phyloP scores from a whole-genome alignment of 2,888 invertebrate genomes.

The Crossocerus cetratus region DNA sequence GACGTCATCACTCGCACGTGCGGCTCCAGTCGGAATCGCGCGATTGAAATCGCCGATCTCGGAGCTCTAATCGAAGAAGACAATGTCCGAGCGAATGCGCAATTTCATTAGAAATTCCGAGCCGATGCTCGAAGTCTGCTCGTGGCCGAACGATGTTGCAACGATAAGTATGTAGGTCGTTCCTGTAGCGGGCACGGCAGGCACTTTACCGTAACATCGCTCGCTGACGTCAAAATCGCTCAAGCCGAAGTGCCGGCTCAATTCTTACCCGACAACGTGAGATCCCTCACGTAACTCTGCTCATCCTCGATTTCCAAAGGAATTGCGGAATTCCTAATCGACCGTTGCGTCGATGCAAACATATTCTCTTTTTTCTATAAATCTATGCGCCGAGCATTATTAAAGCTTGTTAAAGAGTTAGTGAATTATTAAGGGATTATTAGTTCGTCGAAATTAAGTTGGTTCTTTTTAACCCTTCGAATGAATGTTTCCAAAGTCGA shows the following conservation, averaged over 20 bases:
- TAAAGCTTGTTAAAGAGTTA: no score
- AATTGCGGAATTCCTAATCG: neutral
- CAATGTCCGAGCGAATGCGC: conserved; percentile 7
- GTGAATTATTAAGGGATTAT: no score
- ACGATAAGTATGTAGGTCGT: conserved; percentile 58
- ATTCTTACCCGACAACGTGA: conserved; percentile 32
- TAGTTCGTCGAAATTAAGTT: no score
- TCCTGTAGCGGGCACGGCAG: conserved; percentile 28
- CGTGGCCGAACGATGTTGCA: conserved; percentile 26
- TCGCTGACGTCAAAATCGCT: conserved; percentile 47
- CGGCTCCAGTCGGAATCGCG: no score
- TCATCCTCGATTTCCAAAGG: conserved; percentile 18
- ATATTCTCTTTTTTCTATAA: neutral
- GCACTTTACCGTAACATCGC: conserved; percentile 58
- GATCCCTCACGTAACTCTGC: conserved; percentile 36
- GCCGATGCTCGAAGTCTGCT: conserved; percentile 23
- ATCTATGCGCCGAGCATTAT: no score
- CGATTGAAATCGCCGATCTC: no score
- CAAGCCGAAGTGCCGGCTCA: conserved; percentile 21
- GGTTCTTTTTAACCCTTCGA: no score
- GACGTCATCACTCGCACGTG: no score
- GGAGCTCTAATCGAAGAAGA: no score
- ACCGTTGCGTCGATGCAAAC: neutral
- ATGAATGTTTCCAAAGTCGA: no score
- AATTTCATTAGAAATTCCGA: conserved; percentile 39